Percentiles rank a stretch among this genome's conserved stretches.
Conservation (phyloP, 2,113 vertebrate species). For the Sylvilagus bachmani region DNA sequence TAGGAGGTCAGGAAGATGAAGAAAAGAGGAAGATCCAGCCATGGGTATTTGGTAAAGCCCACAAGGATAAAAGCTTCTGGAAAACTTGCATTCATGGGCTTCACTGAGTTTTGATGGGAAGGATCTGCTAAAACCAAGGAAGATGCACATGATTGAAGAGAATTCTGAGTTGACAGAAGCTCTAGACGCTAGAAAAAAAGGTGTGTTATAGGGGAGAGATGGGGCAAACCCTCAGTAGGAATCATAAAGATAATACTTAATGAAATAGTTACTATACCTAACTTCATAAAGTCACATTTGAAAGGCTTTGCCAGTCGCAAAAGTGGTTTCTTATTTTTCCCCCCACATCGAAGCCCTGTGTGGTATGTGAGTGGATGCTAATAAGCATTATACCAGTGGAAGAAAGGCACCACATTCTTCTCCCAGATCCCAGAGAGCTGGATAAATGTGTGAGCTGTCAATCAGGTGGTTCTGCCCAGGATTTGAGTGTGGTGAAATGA, state of each 20-base stretch:
- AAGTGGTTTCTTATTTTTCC: background rate
- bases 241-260: background rate
- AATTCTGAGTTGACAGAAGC: background rate
- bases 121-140: constrained; percentile 11
- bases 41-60: constrained; percentile 57
- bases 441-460: background rate
- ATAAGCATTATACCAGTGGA: background rate
- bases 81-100: constrained; percentile 28
- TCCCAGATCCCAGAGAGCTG: background rate
- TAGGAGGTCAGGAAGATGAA: constrained; percentile 56
- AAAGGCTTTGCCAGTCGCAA: background rate
- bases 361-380: background rate
- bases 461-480: background rate
- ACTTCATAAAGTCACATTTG: constrained; percentile 7
- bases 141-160: background rate
- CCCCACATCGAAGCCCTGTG: background rate
- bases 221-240: background rate
- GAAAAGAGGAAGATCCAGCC: constrained; percentile 66
- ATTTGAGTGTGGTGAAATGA: background rate
- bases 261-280: background rate
- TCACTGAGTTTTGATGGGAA: constrained; percentile 15
- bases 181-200: background rate
- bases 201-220: background rate
- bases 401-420: background rate
- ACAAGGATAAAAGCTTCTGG: constrained; percentile 50